Conservation (phyloP, 2,888 invertebrate genomes). For the Diaprepes abbreviatus region DNA sequence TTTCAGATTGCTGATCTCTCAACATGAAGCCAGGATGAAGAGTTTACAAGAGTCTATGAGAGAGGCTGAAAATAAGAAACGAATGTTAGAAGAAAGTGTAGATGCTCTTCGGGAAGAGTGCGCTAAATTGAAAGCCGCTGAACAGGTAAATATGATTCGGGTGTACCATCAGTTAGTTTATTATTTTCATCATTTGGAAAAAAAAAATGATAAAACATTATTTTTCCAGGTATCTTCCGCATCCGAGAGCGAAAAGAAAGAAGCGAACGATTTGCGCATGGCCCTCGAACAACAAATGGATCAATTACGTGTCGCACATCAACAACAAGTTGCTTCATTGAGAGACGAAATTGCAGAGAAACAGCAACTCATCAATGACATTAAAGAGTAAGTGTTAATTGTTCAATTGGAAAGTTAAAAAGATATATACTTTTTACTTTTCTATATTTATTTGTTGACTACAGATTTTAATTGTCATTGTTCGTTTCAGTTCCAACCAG, state of each 20-base stretch:
- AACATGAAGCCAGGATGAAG: conserved; percentile 91
- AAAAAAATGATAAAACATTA: background rate
- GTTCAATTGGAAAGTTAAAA: too few relatives aligned
- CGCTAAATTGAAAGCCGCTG: conserved; percentile 85
- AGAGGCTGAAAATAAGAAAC: conserved; percentile 94
- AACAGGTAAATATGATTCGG: conserved; percentile 64
- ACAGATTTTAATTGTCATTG: too few relatives aligned
- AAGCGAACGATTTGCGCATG: conserved; percentile 89
- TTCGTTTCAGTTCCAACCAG: conserved; percentile 82
- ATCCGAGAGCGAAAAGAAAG: conserved; percentile 90
- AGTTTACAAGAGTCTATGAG: conserved; percentile 95
- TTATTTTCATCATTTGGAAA: too few relatives aligned
- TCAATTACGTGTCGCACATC: conserved; percentile 91
- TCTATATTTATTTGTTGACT: too few relatives aligned
- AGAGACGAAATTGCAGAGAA: conserved; percentile 96
- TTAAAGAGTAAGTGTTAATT: conserved; percentile 94
- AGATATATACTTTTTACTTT: too few relatives aligned
- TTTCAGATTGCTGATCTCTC: conserved; percentile 82
- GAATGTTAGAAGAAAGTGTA: conserved; percentile 92
- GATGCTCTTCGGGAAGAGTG: conserved; percentile 95
- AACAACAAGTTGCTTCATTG: conserved; percentile 92
- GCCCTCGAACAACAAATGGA: conserved; percentile 96
- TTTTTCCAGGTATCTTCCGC: conserved; percentile 79
- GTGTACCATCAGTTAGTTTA: too few relatives aligned
- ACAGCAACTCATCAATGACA: conserved; percentile 90